Conservation (phyloP, 2,113 vertebrate genomes). For the Diphyllodes magnificus region DNA sequence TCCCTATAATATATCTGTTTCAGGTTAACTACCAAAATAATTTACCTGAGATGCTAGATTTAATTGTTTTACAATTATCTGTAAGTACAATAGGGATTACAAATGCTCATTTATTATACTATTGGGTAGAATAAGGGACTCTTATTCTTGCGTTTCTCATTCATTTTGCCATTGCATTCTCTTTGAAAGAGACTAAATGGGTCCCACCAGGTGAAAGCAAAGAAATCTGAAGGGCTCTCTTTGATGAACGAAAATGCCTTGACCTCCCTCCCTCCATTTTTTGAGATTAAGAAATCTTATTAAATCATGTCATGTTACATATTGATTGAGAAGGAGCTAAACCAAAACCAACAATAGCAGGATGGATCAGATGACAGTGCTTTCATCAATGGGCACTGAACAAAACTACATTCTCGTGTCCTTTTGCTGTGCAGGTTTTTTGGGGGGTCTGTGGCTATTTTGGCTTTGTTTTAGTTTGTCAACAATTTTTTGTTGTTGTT, state of each 20-base stretch:
- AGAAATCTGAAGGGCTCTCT: constrained; percentile 88
- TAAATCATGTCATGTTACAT: constrained; percentile 88
- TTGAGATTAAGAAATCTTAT: constrained; percentile 90
- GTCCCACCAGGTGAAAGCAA: constrained; percentile 98
- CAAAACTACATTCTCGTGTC: constrained; percentile 51
- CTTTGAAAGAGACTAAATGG: constrained; percentile 95
- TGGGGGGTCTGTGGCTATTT: not conserved
- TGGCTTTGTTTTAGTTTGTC: not conserved
- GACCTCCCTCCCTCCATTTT: constrained; percentile 74
- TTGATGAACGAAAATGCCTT: constrained; percentile 87
- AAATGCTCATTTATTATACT: constrained; percentile 90
- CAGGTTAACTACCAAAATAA: constrained; percentile 80
- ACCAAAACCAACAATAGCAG: constrained; percentile 89
- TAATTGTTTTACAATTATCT: constrained; percentile 84
- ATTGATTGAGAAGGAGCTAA: constrained; percentile 88
- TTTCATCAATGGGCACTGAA: constrained; percentile 65
- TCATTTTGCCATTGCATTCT: constrained; percentile 85
- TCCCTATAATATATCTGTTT: constrained; percentile 70
- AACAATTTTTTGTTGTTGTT: not conserved
- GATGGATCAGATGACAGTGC: constrained; percentile 67
- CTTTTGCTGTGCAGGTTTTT: not conserved
- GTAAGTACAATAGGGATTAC: constrained; percentile 83
- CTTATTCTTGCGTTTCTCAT: constrained; percentile 84
- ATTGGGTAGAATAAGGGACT: constrained; percentile 80
- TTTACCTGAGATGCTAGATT: constrained; percentile 80